phyloP scores from a whole-genome alignment of 2,113 vertebrate species.

The Crotophaga sulcirostris region DNA sequence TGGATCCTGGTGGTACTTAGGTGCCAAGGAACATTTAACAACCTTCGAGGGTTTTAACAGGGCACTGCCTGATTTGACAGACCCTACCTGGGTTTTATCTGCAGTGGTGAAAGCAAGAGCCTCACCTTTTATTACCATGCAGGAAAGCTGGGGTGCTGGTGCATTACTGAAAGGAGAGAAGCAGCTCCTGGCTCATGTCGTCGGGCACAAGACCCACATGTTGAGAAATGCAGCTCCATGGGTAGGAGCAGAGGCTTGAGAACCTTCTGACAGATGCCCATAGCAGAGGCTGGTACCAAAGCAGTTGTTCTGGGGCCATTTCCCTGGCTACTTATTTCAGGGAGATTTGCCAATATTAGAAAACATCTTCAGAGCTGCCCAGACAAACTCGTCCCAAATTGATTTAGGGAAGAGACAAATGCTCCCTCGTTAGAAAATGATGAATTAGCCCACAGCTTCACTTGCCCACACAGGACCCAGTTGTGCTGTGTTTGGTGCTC shows the following conservation, averaged over 20 bases:
- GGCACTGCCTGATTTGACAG: background rate
- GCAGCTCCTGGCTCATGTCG: background rate
- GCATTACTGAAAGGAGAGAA: background rate
- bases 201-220: background rate
- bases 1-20: background rate
- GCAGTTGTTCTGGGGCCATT: background rate
- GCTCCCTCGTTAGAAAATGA: background rate
- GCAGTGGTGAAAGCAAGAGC: too few relatives aligned
- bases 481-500: background rate
- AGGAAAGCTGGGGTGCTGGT: background rate
- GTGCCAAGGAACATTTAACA: background rate
- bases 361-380: background rate
- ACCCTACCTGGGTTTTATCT: background rate
- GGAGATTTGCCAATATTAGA: background rate
- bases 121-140: accelerated
- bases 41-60: background rate
- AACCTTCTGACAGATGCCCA: background rate
- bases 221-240: background rate
- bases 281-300: background rate
- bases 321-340: background rate
- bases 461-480: background rate
- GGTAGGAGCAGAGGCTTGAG: background rate
- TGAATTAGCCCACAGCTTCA: background rate
- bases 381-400: background rate
- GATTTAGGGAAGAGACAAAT: background rate